phyloP scores from a whole-genome alignment of 2,888 invertebrate species.

The Ceriagrion tenellum region DNA sequence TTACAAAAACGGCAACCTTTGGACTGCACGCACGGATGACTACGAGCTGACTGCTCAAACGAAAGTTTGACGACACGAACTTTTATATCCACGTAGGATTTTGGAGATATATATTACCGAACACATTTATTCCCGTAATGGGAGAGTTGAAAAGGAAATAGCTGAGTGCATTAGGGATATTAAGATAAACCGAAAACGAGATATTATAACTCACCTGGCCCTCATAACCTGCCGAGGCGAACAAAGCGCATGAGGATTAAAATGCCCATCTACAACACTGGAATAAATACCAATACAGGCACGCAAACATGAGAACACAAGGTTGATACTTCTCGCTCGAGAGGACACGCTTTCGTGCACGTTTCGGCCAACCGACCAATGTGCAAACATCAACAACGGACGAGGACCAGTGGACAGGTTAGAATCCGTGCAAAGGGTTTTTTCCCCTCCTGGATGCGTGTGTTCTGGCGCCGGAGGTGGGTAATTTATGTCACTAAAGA shows the following conservation, averaged over 20 bases:
- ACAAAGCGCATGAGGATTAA: too few species aligned
- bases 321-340: neutral
- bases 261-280: too few species aligned
- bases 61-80: neutral
- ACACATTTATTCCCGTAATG: neutral
- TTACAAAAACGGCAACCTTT: neutral
- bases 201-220: too few species aligned
- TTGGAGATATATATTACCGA: neutral
- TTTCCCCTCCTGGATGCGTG: neutral
- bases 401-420: neutral
- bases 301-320: neutral
- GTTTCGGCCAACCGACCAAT: neutral
- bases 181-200: too few species aligned
- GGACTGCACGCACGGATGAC: neutral
- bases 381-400: too few species aligned
- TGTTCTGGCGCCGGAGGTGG: neutral
- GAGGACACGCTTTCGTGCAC: neutral
- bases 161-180: neutral
- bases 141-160: neutral
- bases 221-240: too few species aligned
- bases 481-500: neutral
- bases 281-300: too few species aligned
- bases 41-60: neutral
- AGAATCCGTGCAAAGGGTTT: too few species aligned
- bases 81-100: neutral